Conservation (phyloP, 2,113 vertebrate species). For the Corythornis madagascariensis region DNA sequence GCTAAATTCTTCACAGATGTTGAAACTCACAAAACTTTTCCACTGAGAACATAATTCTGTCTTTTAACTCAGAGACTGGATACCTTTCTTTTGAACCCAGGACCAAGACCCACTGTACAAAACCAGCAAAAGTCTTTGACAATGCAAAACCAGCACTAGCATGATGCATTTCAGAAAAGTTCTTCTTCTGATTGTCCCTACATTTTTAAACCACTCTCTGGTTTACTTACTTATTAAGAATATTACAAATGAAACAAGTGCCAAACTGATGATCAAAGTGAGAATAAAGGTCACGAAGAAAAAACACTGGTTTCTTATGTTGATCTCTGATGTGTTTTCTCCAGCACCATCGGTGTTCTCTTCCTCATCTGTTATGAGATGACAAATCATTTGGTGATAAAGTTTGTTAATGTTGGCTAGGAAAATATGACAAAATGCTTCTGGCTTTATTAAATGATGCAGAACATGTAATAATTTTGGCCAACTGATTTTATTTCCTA, state of each 20-base stretch:
- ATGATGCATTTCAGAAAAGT: neutral
- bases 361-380: constrained; percentile 53
- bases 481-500: neutral
- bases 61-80: neutral
- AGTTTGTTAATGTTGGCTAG: neutral
- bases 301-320: constrained; percentile 30
- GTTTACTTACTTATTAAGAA: constrained; percentile 77
- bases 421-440: neutral
- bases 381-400: constrained; percentile 10
- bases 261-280: constrained; percentile 70
- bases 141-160: neutral
- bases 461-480: neutral
- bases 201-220: neutral
- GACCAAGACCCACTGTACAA: neutral
- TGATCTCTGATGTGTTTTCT: neutral
- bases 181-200: neutral
- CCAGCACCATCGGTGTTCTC: constrained; percentile 5
- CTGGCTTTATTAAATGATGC: neutral
- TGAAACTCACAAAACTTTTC: neutral
- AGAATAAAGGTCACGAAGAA: constrained; percentile 67
- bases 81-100: neutral
- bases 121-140: neutral
- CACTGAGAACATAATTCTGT: neutral
- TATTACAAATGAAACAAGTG: constrained; percentile 76
- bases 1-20: neutral